Base-by-base conservation (phyloP, 2,888 invertebrate genomes). In the Microctonus brassicae region DNA sequence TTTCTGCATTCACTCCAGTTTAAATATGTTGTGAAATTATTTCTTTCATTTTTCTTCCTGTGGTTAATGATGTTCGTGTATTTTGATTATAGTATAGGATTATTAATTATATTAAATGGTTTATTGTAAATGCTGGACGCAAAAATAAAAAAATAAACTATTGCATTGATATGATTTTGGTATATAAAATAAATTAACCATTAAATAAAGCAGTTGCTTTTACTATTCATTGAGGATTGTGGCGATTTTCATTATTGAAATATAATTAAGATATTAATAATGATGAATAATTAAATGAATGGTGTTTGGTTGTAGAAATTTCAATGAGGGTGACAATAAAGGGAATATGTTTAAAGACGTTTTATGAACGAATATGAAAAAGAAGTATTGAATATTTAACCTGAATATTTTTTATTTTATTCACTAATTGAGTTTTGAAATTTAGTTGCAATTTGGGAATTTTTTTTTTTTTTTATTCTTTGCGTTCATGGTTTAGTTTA, bases 251-350 rank as follows among this genome's bases (percentile, higher is more conserved):
- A 34, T 33, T 33, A 22, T 34, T 17, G 17, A 17, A 34, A 11
- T 60, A 17, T 4, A 34, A 33, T 60, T 34, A 9, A n/a, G n/a
- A n/a, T n/a, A n/a, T n/a, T n/a, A n/a, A n/a, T n/a, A n/a, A 20
- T 22, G 33, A 11, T 20, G 17, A 17, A 20, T 1, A 24, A 55
- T 55, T 22, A 55, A 20, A 33, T 33, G 9, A 17, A 58, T n/a
- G 17, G 33, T 20, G 11, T 9, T 39, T 39, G 39, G 24, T 42
- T 62, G 62, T 62, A 62, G 42, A 42, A 22, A 24, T 62, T 22
- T 9, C 13, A 39, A 62, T 62, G 42, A 24, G 42, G 9, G 47
- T 17, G 62, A 42, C 39, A 62, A 62, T 62, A 36, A 62, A 62
- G n/a, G 42, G 39, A 39, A 58, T 34, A 58, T 29, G 29, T 34